Evolutionary conservation across 2,888 invertebrate species (phyloP), one percentile per base, ranked within the genome.

Genomic region (Thera britannica): DNA sequence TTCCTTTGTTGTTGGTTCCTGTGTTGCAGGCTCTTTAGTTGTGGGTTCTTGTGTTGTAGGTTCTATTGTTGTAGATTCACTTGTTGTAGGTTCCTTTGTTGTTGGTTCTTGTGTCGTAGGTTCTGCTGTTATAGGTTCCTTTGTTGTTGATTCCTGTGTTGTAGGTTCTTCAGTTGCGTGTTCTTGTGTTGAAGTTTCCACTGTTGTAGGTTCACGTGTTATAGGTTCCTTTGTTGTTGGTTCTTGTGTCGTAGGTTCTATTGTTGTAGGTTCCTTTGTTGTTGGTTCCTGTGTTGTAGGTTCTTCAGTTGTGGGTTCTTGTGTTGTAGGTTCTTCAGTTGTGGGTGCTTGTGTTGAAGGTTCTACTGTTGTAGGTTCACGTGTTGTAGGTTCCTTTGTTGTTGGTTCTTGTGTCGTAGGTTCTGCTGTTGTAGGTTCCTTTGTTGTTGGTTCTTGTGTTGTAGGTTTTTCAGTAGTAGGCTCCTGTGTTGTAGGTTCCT

Each of bases 311-410:
- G 56, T 57, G 0, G 62, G 56, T 8, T 12, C 58, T 4, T 48
- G 46, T 4, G 71, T 46, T 2, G 65, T 57, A 8, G 54, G 58
- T 8, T 55, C 70, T 4, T 57, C 68, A 4, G 69, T 67, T 11
- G 41, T 59, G n/a, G 64, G 57, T 8, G 12, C 44, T 5, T 52
- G 12, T 49, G 70, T 68, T 3, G 74, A 72, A 5, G 72, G 67
- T 55, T 65, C 59, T 41, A 41, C 65, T 38, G 44, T 57, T 4
- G 57, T 56, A 44, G 62, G 36, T 46, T 62, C 11, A 1, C 1
- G 52, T 46, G 60, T 54, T 6, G 67, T 62, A 23, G 58, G n/a
- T 41, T 64, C 61, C 4, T 48, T n/a, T 38, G 57, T 48, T 0
- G 62, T 66, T 0, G 65, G 44, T 56, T 62, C 55, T 1, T 38